Conservation (phyloP, 2,888 invertebrate species). For the Lasioglossum marginatum region DNA sequence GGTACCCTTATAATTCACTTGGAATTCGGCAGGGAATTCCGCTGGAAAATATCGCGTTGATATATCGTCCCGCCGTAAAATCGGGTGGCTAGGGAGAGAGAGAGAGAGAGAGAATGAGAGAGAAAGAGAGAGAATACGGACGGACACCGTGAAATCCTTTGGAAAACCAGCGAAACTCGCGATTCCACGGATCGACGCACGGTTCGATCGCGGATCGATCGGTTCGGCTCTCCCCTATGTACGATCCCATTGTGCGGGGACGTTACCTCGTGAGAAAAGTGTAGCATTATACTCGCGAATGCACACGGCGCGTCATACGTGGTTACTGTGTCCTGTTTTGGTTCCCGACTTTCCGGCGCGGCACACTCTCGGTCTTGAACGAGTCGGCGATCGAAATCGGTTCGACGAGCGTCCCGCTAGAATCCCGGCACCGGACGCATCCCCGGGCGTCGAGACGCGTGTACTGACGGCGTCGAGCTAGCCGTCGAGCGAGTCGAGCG, state of each 20-base stretch:
- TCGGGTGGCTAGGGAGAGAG: background rate
- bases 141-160: conserved; percentile 17
- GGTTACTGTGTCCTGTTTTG: conserved; percentile 12
- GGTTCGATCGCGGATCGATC: conserved; percentile 5
- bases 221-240: background rate
- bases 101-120: no score
- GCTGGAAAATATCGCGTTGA: conserved; percentile 38
- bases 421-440: conserved; percentile 73
- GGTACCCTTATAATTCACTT: conserved; percentile 56
- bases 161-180: conserved; percentile 14
- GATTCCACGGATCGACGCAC: conserved; percentile 25
- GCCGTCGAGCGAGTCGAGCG: conserved; percentile 72
- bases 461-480: conserved; percentile 79
- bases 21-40: conserved; percentile 40
- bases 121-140: background rate
- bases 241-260: background rate
- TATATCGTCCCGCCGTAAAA: conserved; percentile 29
- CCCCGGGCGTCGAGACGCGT: conserved; percentile 83
- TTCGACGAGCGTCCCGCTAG: conserved; percentile 40
- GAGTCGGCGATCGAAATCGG: background rate
- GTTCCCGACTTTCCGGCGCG: background rate
- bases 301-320: conserved; percentile 62
- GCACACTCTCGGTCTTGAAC: conserved; percentile 17
- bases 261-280: conserved; percentile 76
- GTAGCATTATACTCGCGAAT: conserved; percentile 77